Conservation (phyloP, 2,888 invertebrate species). For the Eledona agricola region DNA sequence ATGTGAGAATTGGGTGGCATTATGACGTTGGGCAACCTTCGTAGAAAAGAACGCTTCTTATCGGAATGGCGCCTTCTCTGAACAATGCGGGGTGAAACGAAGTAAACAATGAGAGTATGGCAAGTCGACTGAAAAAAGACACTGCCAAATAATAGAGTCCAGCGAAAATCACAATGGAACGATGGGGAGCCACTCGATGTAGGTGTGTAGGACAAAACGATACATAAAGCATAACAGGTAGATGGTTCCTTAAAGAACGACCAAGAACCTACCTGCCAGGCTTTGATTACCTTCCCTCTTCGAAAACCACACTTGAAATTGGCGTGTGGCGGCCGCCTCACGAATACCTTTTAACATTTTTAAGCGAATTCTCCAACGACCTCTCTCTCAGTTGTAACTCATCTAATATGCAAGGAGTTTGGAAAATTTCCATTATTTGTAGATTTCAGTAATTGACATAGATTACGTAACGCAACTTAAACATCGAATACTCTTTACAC, state of each 20-base stretch:
- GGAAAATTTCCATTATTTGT: no score
- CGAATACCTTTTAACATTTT: no score
- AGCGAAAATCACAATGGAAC: constrained; percentile 49
- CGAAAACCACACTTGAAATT: constrained; percentile 9
- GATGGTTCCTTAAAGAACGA: constrained; percentile 26
- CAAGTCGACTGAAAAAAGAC: constrained; percentile 54
- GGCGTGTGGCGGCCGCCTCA: constrained; percentile 25
- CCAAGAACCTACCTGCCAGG: constrained; percentile 5
- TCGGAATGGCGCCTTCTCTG: constrained; percentile 49
- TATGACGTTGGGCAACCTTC: neutral
- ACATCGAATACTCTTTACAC: no score
- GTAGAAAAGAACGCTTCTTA: constrained; percentile 35
- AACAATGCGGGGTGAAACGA: constrained; percentile 49
- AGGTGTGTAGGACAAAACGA: constrained; percentile 44
- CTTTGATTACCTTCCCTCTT: constrained; percentile 30
- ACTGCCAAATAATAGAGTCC: constrained; percentile 52
- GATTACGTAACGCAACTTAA: no score
- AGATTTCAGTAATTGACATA: no score
- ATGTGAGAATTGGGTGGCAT: neutral
- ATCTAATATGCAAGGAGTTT: no score
- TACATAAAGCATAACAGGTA: constrained; percentile 41
- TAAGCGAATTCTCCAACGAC: no score
- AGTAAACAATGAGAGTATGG: no score
- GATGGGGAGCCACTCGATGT: constrained; percentile 54
- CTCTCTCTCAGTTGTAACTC: no score